These are phyloP conservation scores for Chymomyza procnemis DNA, from an alignment of 2,888 invertebrate genomes.

Conservation along the genomic window DNA sequence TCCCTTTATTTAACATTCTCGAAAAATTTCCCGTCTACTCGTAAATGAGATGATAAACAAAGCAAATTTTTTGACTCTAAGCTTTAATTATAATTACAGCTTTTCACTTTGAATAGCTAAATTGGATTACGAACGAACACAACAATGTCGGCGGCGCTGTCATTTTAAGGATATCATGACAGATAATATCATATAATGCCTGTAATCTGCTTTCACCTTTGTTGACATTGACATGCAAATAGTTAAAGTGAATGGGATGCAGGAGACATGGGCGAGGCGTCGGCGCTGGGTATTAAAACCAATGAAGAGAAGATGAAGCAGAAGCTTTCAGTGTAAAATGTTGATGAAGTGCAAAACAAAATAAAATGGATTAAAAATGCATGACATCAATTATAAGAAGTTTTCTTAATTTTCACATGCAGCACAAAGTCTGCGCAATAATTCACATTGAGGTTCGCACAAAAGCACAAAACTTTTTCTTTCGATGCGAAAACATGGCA, in stretches of 20 bases:
- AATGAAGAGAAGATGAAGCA: conserved; percentile 3
- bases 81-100: background rate
- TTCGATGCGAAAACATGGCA: conserved; percentile 25
- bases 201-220: background rate
- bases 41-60: background rate
- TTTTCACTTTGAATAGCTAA: background rate
- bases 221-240: conserved; percentile 11
- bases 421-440: conserved; percentile 32
- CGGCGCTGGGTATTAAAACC: background rate
- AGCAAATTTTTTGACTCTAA: conserved; percentile 22
- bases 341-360: conserved; percentile 16
- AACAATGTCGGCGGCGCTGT: background rate
- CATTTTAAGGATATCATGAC: background rate
- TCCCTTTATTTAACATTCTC: background rate
- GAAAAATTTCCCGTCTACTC: background rate
- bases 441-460: conserved; percentile 53
- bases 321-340: background rate
- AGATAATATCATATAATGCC: background rate
- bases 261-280: background rate
- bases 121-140: background rate
- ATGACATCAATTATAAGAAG: conserved; percentile 66
- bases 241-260: background rate
- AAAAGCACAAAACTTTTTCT: conserved; percentile 35
- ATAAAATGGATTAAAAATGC: conserved; percentile 52
- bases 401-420: conserved; percentile 59